Evolutionary conservation across 2,113 vertebrate genomes (phyloP), one percentile per base, ranked within the genome.

Genomic region (Cryptomyrus ogoouensis): DNA sequence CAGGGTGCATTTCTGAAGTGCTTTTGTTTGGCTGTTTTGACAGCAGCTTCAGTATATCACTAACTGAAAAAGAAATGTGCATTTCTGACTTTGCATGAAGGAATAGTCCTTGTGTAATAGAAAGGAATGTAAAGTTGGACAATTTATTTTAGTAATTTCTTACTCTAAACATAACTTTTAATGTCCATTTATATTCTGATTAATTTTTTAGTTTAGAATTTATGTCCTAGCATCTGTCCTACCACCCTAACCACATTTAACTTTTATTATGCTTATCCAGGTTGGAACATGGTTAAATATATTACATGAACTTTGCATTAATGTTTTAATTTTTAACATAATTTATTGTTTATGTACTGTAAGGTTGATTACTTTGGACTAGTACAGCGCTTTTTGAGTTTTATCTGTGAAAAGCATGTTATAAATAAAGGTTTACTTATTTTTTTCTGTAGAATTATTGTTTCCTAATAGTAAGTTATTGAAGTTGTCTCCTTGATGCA

Each of bases 21-120:
- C 93, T 95, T 93, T 94, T 91, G 92, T 93, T 92, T 91, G 93
- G 93, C 92, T 94, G 94, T 95, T 95, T 94, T 94, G 94, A 95
- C 94, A 94, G 92, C 91, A 90, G 88, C 88, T 94, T 95, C 94
- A 95, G 93, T 91, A 92, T 94, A 93, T 95, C 92, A 70, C 89
- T 94, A 94, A 95, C 89, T 94, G 94, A 95, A 94, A 96, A 94
- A 89, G 92, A 94, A 93, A 91, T 92, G 93, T 94, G 92, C 93
- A 92, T 93, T 93, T 92, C 92, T 94, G 92, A 24, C 91, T 92
- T 92, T 92, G 91, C 93, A 91, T 92, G 89, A 92, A 93, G 93
- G 93, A 94, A 93, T 91, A 94, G 91, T 90, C 62, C 39, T 90
- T 91, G 13, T 31, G 87, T 92, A 92, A 94, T 91, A 92, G 92